Conservation (phyloP, 2,113 vertebrate species). For the Mola mola region DNA sequence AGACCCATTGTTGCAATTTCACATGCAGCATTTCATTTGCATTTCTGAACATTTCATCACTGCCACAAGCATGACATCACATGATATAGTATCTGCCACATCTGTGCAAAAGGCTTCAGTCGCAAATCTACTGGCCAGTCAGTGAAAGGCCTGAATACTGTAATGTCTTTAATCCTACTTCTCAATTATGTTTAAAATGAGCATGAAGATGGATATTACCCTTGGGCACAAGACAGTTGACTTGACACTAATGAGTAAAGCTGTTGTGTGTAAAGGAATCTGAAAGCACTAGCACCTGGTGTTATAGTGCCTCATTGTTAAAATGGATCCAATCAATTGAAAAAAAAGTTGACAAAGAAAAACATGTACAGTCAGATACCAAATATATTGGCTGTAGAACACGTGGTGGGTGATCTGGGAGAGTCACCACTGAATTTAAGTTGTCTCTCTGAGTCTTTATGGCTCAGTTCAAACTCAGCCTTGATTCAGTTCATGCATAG, state of each 20-base stretch:
- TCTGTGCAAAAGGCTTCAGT: conserved; percentile 30
- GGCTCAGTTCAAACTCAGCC: too few species aligned
- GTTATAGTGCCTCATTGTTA: conserved; percentile 55
- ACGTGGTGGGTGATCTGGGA: too few species aligned
- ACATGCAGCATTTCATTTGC: conserved; percentile 39
- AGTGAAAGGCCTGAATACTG: not conserved
- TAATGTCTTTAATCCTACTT: conserved; percentile 18
- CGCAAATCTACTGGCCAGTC: conserved; percentile 14
- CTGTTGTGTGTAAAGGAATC: not conserved
- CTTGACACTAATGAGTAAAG: conserved; percentile 43
- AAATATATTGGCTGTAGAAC: conserved; percentile 12
- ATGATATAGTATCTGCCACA: conserved; percentile 21
- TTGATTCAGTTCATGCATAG: conserved; percentile 61
- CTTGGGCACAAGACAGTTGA: conserved; percentile 5
- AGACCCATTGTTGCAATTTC: conserved; percentile 34
- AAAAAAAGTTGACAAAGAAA: conserved; percentile 21
- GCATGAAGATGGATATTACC: not conserved
- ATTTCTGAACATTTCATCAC: conserved; percentile 69
- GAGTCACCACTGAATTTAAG: too few species aligned
- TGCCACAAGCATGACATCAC: conserved; percentile 60
- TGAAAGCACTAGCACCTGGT: not conserved
- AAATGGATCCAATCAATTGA: conserved; percentile 26
- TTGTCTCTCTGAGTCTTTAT: too few species aligned
- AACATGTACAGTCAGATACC: conserved; percentile 3
- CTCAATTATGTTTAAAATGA: not conserved